These are phyloP conservation scores for Conus ventricosus DNA, from an alignment of 1,140 invertebrate genomes.

Conservation along the genomic window DNA sequence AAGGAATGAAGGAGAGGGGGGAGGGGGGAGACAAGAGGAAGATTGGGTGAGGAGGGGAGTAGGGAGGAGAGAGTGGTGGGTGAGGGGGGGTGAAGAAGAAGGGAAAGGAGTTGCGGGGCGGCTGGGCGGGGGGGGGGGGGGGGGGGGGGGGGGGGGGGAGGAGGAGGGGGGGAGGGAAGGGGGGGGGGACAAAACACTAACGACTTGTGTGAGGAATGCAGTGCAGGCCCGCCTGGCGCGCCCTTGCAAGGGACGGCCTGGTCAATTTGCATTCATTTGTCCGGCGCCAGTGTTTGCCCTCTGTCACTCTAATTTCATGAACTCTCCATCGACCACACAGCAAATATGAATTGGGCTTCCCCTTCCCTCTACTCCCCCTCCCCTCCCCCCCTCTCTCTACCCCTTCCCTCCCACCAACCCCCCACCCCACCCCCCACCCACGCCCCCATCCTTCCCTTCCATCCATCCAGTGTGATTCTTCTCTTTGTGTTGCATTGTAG, in stretches of 20 bases:
- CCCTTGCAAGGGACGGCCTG: background rate
- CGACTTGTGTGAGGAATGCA: background rate
- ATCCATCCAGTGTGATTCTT: no score
- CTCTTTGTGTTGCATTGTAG: no score
- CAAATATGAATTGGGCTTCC: background rate
- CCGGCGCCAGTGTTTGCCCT: conserved; percentile 9
- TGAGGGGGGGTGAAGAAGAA: no score
- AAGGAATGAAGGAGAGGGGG: background rate
- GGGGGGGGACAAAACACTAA: background rate
- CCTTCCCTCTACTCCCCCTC: background rate
- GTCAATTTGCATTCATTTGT: conserved; percentile 32
- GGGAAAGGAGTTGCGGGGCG: no score
- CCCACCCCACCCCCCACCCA: no score
- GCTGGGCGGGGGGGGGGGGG: no score
- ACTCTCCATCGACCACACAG: conserved; percentile 25
- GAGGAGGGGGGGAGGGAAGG: background rate
- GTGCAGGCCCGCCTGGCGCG: background rate
- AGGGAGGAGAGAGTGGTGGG: background rate
- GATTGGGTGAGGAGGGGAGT: background rate
- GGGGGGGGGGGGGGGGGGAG: background rate
- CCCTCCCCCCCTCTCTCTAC: background rate
- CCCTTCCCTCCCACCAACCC: background rate
- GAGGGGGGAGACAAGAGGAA: background rate
- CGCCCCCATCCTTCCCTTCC: no score
- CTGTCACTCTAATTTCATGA: conserved; percentile 30